Evolutionary conservation across 2,888 invertebrate species (phyloP).

Genomic region (Drosophila tanythrix): DNA sequence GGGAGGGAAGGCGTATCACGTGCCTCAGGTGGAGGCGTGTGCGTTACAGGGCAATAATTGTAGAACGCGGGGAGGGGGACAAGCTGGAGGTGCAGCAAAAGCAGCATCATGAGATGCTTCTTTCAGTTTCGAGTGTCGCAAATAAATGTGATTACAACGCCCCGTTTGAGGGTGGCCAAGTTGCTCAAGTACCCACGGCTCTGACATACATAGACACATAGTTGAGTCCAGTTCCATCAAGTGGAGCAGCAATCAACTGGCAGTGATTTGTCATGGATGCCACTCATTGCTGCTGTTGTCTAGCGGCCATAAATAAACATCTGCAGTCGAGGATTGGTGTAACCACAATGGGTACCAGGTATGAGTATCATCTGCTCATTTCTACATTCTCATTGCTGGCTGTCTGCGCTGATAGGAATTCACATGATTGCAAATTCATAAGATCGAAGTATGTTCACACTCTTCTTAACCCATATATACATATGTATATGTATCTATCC

Average conservation of each 20-base stretch:
- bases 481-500: not conserved
- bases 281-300: conserved; percentile 41
- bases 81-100: not conserved
- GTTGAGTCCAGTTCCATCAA: not conserved
- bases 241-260: conserved; percentile 26
- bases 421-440: not conserved
- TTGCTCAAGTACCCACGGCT: conserved; percentile 16
- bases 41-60: conserved; percentile 75
- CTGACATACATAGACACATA: not conserved
- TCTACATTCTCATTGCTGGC: conserved; percentile 14
- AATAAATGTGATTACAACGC: conserved; percentile 77
- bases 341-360: conserved; percentile 8
- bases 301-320: conserved; percentile 67
- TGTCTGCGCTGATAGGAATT: conserved; percentile 1
- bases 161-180: conserved; percentile 19
- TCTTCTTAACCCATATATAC: not conserved
- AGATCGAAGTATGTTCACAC: conserved; percentile 20
- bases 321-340: conserved; percentile 44
- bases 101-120: conserved; percentile 1
- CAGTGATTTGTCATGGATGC: conserved; percentile 74
- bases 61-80: conserved; percentile 21
- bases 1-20: conserved; percentile 7
- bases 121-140: conserved; percentile 61
- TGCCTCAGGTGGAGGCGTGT: conserved; percentile 36
- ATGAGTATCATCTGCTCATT: conserved; percentile 21